Base-by-base conservation (phyloP, 2,888 invertebrate species). In the Papilio elwesi region DNA sequence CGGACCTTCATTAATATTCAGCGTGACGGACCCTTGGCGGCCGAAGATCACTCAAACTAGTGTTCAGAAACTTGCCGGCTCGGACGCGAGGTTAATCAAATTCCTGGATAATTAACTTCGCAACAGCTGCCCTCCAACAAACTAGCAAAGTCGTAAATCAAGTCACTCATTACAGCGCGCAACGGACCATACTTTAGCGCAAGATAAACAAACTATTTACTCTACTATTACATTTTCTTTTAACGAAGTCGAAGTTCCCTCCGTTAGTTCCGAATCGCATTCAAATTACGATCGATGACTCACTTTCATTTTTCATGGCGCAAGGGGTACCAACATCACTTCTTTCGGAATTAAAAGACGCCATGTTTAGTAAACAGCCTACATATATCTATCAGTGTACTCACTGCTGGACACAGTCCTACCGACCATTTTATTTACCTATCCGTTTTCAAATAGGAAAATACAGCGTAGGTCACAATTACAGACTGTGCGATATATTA, bases 91-190 rank as follows among this genome's bases (percentile, higher is more conserved):
- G 63, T 53, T 62, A 68, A 73, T 73, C 68, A 73, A 68, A 64
- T 68, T 64, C 64, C 63, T 11, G 26, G 55, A 55, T 73, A 73
- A 73, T 73, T 73, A 73, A 73, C 72, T 73, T 72, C 53, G 49
- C 64, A 64, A 65, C 57, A 43, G 68, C 55, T 49, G 52, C 68
- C 55, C 73, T 68, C 57, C 68, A 57, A 68, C 63, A 63, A 72
- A 72, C 72, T 68, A 43, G 67, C 52, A 68, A 71, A 72, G 68
- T 72, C 53, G 68, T 72, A 72, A 72, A 72, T 72, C 72, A 72
- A 72, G 26, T 68, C 49, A 51, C 62, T 68, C 62, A 68, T 72
- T 62, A 63, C 72, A 15, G 36, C n/a, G n/a, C 53, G n/a, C 52
- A 68, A 53, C 48, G 53, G 53, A 66, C 53, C 47, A 15, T 9